phyloP scores from a whole-genome alignment of 64 coral and sea anemone species.

The Exaiptasia diaphana region DNA sequence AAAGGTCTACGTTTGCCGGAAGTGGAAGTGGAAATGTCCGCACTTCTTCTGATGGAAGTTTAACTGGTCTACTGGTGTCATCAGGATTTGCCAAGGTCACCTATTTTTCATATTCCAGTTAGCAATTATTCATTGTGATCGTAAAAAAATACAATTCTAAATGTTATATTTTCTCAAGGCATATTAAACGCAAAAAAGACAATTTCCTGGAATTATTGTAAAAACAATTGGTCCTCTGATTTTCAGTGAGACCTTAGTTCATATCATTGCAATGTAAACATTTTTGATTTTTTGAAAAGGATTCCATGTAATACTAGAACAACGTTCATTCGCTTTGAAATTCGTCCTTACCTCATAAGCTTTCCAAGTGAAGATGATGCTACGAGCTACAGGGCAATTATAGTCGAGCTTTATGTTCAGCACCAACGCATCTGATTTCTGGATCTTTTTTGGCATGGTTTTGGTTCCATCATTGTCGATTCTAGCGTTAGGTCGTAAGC shows the following conservation, averaged over 20 bases:
- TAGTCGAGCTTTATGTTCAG: conserved; percentile 31
- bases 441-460: conserved; percentile 36
- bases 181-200: no score
- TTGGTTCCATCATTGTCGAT: conserved; percentile 51
- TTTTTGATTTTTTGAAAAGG: no score
- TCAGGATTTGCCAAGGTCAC: conserved; percentile 6
- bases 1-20: not conserved
- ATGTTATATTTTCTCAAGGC: no score
- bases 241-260: not conserved
- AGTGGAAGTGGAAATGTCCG: not conserved
- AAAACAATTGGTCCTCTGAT: no score
- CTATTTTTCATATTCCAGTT: no score
- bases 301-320: no score
- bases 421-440: conserved; percentile 51
- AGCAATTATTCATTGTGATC: no score
- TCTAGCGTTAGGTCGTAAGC: conserved; percentile 54
- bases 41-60: conserved; percentile 8
- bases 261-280: no score
- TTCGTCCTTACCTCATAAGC: conserved; percentile 50
- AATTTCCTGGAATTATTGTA: not conserved
- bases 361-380: conserved; percentile 61
- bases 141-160: no score
- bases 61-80: conserved; percentile 36
- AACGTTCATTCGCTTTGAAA: conserved; percentile 17
- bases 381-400: conserved; percentile 66